Conservation (phyloP, 2,888 invertebrate genomes). For the Caprella mutica region DNA sequence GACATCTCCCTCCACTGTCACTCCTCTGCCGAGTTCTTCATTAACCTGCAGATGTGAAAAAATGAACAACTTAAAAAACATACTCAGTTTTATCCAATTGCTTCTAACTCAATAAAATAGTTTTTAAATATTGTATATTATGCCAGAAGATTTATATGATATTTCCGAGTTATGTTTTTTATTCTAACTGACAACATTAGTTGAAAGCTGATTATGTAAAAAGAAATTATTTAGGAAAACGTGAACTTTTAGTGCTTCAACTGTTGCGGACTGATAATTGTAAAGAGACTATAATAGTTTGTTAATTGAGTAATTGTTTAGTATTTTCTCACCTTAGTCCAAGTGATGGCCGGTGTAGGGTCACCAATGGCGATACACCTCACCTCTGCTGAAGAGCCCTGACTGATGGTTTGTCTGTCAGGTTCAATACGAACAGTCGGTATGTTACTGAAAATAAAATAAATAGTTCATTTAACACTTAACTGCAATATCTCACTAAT, state of each 20-base stretch:
- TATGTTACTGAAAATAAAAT: conserved; percentile 39
- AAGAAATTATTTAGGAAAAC: no score
- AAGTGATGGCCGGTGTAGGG: conserved; percentile 64
- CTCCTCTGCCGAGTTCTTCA: conserved; percentile 15
- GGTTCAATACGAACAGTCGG: conserved; percentile 52
- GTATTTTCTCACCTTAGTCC: conserved; percentile 56
- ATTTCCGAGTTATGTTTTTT: no score
- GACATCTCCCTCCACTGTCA: conserved; percentile 16
- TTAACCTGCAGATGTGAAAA: conserved; percentile 14
- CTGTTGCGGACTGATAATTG: no score
- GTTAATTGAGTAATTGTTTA: conserved; percentile 42
- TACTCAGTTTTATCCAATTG: not conserved
- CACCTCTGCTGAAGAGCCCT: conserved; percentile 56
- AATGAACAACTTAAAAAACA: not conserved
- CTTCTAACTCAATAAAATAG: not conserved
- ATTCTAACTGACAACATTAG: no score
- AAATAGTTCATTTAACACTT: no score
- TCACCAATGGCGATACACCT: conserved; percentile 64
- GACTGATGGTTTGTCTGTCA: conserved; percentile 52
- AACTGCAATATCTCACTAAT: no score
- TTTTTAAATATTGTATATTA: not conserved
- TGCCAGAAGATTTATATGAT: not conserved
- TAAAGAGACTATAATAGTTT: no score
- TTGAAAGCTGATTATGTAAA: no score
- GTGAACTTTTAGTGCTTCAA: no score